Percentiles rank a stretch among this genome's conserved stretches.
Conservation (phyloP, 2,113 vertebrate genomes). For the Heptranchias perlo region DNA sequence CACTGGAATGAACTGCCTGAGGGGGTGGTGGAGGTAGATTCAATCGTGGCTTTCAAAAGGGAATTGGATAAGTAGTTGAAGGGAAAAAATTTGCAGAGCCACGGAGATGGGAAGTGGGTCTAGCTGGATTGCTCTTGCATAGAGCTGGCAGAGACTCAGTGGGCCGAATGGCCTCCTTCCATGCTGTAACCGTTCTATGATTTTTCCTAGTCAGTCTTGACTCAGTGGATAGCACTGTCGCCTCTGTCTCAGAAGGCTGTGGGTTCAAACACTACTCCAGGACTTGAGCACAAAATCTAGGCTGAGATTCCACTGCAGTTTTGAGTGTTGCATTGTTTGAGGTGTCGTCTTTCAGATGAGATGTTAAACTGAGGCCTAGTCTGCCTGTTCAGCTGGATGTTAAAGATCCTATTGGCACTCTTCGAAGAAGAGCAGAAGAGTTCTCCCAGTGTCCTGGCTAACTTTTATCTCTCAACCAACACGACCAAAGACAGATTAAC, state of each 20-base stretch:
- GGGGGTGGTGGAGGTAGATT: no score
- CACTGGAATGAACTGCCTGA: no score
- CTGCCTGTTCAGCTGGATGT: neutral
- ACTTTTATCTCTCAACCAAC: neutral
- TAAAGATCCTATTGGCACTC: neutral
- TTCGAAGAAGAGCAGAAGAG: neutral
- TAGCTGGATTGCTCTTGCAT: no score
- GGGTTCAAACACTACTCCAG: neutral
- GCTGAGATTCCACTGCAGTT: neutral
- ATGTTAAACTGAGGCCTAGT: neutral
- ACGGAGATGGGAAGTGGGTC: no score
- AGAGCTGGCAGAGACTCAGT: no score
- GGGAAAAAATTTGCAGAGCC: no score
- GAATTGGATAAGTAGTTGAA: no score
- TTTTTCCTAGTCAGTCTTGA: neutral
- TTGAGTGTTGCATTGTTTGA: neutral
- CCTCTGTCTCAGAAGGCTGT: neutral
- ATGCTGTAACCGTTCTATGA: no score
- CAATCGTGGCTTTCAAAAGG: no score
- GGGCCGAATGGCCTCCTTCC: no score
- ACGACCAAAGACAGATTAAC: no score
- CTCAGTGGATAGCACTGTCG: neutral
- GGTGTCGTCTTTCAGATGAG: neutral
- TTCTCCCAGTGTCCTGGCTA: neutral
- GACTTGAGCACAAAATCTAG: neutral